Conservation (phyloP, 53 echinoderm and acorn worm genomes). For the Apostichopus leukothele region DNA sequence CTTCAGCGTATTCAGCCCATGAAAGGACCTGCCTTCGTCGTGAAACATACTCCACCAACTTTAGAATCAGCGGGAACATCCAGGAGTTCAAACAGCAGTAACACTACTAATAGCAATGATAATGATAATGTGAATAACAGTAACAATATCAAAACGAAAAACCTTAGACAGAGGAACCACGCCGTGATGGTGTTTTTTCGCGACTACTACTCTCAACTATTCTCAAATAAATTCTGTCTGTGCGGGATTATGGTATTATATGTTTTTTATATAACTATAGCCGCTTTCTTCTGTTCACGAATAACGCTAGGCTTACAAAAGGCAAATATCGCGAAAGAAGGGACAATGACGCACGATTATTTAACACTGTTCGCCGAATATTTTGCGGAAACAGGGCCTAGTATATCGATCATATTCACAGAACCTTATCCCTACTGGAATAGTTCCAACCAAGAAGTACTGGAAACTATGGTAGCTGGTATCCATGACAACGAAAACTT, state of each 20-base stretch:
- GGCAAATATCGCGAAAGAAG: conserved; percentile 46
- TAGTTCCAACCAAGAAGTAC: neutral
- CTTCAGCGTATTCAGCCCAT: neutral
- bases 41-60: no score
- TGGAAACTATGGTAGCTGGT: conserved; percentile 38
- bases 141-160: neutral
- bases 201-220: conserved; percentile 50
- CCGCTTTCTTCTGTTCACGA: conserved; percentile 43
- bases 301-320: conserved; percentile 54
- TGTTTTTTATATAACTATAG: conserved; percentile 40
- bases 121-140: neutral
- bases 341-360: conserved; percentile 44
- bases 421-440: conserved; percentile 54
- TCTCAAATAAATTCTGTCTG: conserved; percentile 25
- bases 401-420: conserved; percentile 51
- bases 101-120: no score
- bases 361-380: conserved; percentile 32
- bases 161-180: conserved; percentile 8
- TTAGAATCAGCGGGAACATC: no score
- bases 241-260: conserved; percentile 45
- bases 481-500: conserved; percentile 54
- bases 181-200: conserved; percentile 57
- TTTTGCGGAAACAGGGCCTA: conserved; percentile 54
- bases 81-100: no score
- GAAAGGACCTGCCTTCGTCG: neutral